Percentiles rank a stretch among this genome's conserved stretches.
Conservation (phyloP, 2,888 invertebrate genomes). For the Tinea semifulvella region DNA sequence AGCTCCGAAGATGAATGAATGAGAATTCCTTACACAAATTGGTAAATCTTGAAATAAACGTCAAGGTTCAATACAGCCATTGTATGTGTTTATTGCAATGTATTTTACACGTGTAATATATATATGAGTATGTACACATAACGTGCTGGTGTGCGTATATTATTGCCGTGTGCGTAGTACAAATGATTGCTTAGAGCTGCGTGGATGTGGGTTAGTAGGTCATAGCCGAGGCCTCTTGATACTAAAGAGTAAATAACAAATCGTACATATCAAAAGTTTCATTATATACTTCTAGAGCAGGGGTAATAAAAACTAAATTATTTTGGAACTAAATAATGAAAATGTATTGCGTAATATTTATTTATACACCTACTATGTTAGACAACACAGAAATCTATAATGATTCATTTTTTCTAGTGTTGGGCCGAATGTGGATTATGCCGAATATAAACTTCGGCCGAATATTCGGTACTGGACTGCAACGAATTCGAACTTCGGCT, state of each 20-base stretch:
- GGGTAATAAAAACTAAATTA: too few relatives aligned
- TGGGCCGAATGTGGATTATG: too few relatives aligned
- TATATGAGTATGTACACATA: not conserved
- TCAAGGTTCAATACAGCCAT: conserved; percentile 7
- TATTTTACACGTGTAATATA: conserved; percentile 4
- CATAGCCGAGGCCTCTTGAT: conserved; percentile 66
- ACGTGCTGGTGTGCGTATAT: conserved; percentile 1
- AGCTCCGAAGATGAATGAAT: too few relatives aligned
- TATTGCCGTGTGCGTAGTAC: conserved; percentile 9
- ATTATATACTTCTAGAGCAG: too few relatives aligned
- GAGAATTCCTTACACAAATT: not conserved
- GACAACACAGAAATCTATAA: too few relatives aligned
- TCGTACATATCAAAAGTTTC: not conserved
- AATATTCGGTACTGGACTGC: too few relatives aligned
- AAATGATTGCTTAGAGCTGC: conserved; percentile 12
- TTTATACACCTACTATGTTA: too few relatives aligned
- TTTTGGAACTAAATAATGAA: too few relatives aligned
- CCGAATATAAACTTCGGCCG: too few relatives aligned
- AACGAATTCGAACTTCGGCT: too few relatives aligned
- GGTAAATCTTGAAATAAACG: conserved; percentile 2
- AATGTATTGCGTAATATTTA: too few relatives aligned
- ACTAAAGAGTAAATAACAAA: conserved; percentile 22
- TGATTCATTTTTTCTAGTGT: too few relatives aligned
- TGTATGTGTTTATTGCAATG: conserved; percentile 3
- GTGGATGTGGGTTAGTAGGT: conserved; percentile 74